Evolutionary conservation across 30 jellyfish, hydroid and myxozoan species (phyloP), one percentile per base, ranked within the genome.

Genomic region (Cassiopea andromeda): DNA sequence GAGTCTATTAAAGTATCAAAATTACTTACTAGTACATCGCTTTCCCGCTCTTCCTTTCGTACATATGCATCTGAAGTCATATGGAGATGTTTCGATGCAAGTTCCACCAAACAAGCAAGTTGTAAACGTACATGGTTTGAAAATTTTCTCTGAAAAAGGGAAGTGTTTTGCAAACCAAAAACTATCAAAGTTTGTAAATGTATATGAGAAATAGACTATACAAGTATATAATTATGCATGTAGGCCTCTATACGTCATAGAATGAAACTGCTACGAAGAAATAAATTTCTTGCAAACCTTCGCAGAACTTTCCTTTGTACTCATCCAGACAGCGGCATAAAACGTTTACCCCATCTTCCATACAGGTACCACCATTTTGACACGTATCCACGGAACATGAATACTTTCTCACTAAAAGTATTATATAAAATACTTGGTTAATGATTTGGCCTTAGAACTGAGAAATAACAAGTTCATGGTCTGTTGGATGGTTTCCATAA

Each of bases 101-200:
- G 99, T 81, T 2, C 99, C 99, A 60, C 99, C 99, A 70, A 90
- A 95, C 74, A 95, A 60, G 84, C 99, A 95, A 15, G 97, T 87
- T 1, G 97, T 80, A 58, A 89, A 44, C 1, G 97, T 79, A 84
- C 99, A 95, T 14, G 98, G 96, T 69, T 90, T 84, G 89, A 71
- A 95, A 74, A 90, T 79, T 81, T 86, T 87, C 91, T 95, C 99
- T 95, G 89, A 1, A 87, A 7, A 13, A 72, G 17, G 73, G 14
- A 61, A 61, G 14, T 8, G 19, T 61, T n/a, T n/a, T n/a, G n/a
- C n/a, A n/a, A n/a, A n/a, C n/a, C n/a, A n/a, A n/a, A n/a, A n/a
- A n/a, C n/a, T n/a, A n/a, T n/a, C n/a, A n/a, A n/a, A n/a, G n/a
- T n/a, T n/a, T n/a, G n/a, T n/a, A n/a, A n/a, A n/a, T n/a, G n/a